Conservation (phyloP, 64 coral and sea anemone genomes). For the Montipora cactus region DNA sequence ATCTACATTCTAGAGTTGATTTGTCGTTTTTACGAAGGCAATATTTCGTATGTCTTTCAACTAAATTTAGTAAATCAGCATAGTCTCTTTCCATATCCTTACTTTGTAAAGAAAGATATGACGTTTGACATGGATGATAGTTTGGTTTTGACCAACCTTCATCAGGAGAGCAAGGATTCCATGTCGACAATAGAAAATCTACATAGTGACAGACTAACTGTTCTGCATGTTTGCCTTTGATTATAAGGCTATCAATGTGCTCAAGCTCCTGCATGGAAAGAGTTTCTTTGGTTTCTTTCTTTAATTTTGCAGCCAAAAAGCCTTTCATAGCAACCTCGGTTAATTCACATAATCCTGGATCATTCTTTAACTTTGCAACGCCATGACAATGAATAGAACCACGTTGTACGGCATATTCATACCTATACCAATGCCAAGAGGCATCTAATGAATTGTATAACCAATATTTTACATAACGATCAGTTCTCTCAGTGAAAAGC, state of each 20-base stretch:
- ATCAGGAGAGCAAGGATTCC: conserved; percentile 20
- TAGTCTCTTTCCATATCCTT: conserved; percentile 18
- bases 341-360: conserved; percentile 59
- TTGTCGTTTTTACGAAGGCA: conserved; percentile 62
- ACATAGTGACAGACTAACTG: conserved; percentile 52
- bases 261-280: neutral
- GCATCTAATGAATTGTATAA: neutral
- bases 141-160: conserved; percentile 15
- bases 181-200: conserved; percentile 34
- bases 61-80: conserved; percentile 48
- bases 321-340: conserved; percentile 46
- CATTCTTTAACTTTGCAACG: conserved; percentile 58
- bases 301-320: conserved; percentile 41
- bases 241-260: neutral
- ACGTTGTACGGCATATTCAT: neutral
- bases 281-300: conserved; percentile 20
- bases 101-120: neutral
- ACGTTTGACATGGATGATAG: conserved; percentile 27
- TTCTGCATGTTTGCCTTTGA: conserved; percentile 40
- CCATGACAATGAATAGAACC: neutral
- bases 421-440: neutral
- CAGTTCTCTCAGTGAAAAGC: neutral
- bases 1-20: conserved; percentile 55
- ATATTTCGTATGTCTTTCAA: conserved; percentile 61
- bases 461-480: neutral